Conservation (phyloP, 1,140 invertebrate species). For the Coboldia fuscipes region DNA sequence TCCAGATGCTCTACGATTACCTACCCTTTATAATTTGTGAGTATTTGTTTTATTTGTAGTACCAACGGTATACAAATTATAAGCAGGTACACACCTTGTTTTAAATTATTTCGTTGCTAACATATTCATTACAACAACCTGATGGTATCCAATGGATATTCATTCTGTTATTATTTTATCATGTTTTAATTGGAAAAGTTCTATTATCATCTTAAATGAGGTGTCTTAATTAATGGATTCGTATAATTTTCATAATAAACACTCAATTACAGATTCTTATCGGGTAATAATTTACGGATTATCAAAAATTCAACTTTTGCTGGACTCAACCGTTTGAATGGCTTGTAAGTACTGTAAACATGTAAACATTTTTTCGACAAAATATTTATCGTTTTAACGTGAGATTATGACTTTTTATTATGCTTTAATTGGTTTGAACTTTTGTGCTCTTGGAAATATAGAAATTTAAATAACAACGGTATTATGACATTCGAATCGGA, state of each 20-base stretch:
- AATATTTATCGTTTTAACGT: neutral
- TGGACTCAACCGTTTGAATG: constrained; percentile 16
- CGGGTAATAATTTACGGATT: constrained; percentile 16
- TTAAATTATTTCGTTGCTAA: constrained; percentile 2
- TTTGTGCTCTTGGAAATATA: too few relatives aligned
- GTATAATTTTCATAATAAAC: constrained; percentile 5
- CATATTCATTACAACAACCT: neutral
- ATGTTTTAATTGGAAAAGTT: neutral
- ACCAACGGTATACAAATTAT: neutral
- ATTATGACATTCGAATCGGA: constrained; percentile 19
- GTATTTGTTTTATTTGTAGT: constrained; percentile 9
- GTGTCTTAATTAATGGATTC: neutral
- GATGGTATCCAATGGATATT: neutral
- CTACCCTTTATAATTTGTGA: constrained; percentile 14
- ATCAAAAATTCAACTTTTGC: constrained; percentile 16
- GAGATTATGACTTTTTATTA: neutral
- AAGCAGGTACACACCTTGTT: neutral
- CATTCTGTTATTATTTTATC: neutral
- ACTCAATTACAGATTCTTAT: constrained; percentile 22
- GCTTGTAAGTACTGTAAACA: constrained; percentile 15
- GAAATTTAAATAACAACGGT: constrained; percentile 14
- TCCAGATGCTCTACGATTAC: constrained; percentile 13
- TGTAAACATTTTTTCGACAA: constrained; percentile 10
- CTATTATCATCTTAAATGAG: neutral
- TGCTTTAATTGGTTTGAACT: too few relatives aligned